Evolutionary conservation across 2,113 vertebrate species (phyloP).

Genomic region (Platanista minor): DNA sequence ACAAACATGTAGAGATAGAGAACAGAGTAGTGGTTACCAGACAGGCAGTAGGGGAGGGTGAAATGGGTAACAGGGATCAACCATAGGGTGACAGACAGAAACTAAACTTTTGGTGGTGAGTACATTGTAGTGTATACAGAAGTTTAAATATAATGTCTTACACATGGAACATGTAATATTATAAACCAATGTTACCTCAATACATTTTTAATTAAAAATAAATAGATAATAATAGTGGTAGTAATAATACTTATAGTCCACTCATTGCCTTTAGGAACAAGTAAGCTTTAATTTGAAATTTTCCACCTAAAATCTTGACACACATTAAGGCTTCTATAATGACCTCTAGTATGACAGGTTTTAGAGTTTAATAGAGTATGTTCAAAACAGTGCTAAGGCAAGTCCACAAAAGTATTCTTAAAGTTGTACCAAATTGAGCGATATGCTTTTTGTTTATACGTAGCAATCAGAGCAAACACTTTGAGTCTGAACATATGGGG

Average conservation of each 20-base stretch:
- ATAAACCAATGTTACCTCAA: neutral
- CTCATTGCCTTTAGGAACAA: neutral
- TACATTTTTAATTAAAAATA: neutral
- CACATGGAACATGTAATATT: neutral
- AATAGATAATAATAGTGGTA: neutral
- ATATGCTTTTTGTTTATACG: conserved; percentile 29
- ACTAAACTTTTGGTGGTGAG: neutral
- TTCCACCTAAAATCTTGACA: neutral
- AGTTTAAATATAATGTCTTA: neutral
- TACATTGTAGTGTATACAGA: neutral
- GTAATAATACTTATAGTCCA: neutral
- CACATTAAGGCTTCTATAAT: neutral
- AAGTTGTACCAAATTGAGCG: conserved; percentile 4
- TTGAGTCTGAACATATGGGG: conserved; percentile 70
- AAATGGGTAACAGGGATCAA: neutral
- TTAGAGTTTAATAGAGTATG: neutral
- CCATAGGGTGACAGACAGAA: neutral
- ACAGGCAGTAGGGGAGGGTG: neutral
- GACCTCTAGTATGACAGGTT: neutral
- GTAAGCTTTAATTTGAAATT: neutral
- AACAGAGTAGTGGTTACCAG: neutral
- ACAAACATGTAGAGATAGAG: neutral
- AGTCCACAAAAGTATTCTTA: neutral
- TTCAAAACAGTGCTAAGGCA: neutral
- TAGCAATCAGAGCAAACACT: conserved; percentile 39